Conservation (phyloP, 2,888 invertebrate species). For the Leptarthrus brevirostris region DNA sequence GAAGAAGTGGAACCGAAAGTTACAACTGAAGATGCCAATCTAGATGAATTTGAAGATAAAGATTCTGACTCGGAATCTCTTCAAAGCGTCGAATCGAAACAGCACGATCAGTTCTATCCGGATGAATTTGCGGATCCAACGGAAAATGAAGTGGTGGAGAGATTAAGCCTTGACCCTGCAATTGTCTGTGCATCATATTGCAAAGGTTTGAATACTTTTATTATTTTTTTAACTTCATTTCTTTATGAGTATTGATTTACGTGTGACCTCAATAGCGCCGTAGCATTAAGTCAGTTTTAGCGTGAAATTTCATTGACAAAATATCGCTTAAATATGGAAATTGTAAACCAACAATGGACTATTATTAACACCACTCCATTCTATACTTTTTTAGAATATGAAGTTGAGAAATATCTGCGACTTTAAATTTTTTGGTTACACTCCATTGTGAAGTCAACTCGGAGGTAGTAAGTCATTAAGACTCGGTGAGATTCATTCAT, state of each 20-base stretch:
- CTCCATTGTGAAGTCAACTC: too few relatives aligned
- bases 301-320: too few relatives aligned
- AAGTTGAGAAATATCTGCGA: too few relatives aligned
- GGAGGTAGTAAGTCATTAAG: too few relatives aligned
- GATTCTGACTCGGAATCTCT: slow-evolving; percentile 69
- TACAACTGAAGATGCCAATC: slow-evolving; percentile 12
- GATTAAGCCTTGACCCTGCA: background rate
- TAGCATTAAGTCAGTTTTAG: too few relatives aligned
- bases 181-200: slow-evolving; percentile 11
- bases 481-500: too few relatives aligned
- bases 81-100: slow-evolving; percentile 79
- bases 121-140: slow-evolving; percentile 67
- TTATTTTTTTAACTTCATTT: background rate
- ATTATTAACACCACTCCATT: too few relatives aligned
- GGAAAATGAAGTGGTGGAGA: slow-evolving; percentile 61
- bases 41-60: slow-evolving; percentile 58
- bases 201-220: slow-evolving; percentile 7
- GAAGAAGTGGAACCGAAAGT: slow-evolving; percentile 45
- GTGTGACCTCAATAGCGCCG: background rate
- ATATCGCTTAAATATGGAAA: too few relatives aligned
- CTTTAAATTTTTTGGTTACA: too few relatives aligned
- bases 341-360: too few relatives aligned
- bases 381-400: too few relatives aligned
- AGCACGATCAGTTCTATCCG: slow-evolving; percentile 70
- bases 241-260: background rate